These are phyloP conservation scores for Lordiphosa clarofinis DNA, from an alignment of 1,140 invertebrate species.

Conservation along the genomic window DNA sequence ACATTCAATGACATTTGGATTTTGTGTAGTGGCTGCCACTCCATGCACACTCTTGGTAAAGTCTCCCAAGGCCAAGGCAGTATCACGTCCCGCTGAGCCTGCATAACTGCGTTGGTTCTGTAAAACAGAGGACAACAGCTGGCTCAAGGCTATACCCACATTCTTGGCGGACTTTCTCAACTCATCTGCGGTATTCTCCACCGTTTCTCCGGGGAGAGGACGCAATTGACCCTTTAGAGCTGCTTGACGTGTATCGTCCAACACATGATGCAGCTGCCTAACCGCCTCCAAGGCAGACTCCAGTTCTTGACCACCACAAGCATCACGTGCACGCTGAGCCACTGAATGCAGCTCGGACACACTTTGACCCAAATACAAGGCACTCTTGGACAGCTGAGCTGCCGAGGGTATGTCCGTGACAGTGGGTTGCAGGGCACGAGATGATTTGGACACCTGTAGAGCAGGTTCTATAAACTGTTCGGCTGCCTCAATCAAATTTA, in stretches of 20 bases:
- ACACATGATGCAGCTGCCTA: constrained; percentile 88
- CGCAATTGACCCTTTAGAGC: constrained; percentile 85
- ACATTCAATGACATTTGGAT: constrained; percentile 82
- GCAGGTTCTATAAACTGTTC: constrained; percentile 90
- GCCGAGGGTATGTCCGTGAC: constrained; percentile 89
- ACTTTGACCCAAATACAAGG: constrained; percentile 72
- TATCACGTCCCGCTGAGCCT: constrained; percentile 89
- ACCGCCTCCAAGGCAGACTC: constrained; percentile 92
- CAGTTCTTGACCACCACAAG: constrained; percentile 92
- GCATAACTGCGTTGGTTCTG: constrained; percentile 93
- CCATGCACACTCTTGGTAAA: constrained; percentile 87
- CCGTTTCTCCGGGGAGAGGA: constrained; percentile 92
- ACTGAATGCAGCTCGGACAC: constrained; percentile 85
- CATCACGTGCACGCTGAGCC: constrained; percentile 90
- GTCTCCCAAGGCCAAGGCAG: constrained; percentile 86
- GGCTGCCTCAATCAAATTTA: constrained; percentile 91
- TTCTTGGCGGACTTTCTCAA: constrained; percentile 85
- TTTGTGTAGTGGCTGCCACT: constrained; percentile 83
- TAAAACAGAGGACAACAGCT: constrained; percentile 90
- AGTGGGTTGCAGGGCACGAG: constrained; percentile 91
- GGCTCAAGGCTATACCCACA: constrained; percentile 86
- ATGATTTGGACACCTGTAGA: constrained; percentile 86
- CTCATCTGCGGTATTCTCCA: constrained; percentile 87
- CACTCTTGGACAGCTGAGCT: constrained; percentile 82
- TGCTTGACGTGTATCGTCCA: constrained; percentile 89